phyloP scores from a whole-genome alignment of 1,140 invertebrate species.

The Heliothis virescens region DNA sequence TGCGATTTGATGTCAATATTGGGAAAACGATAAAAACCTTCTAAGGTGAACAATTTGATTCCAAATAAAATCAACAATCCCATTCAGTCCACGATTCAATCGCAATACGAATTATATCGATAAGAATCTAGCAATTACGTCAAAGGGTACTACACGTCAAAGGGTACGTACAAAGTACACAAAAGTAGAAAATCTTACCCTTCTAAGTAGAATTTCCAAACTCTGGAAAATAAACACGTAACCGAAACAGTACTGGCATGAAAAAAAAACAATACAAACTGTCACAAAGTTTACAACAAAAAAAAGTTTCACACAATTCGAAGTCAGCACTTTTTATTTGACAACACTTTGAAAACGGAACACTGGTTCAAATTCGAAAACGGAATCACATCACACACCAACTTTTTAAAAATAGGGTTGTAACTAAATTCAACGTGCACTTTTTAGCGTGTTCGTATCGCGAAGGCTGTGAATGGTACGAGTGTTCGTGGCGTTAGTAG shows the following conservation, averaged over 20 bases:
- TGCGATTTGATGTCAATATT: conserved; percentile 61
- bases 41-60: conserved; percentile 50
- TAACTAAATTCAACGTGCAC: conserved; percentile 33
- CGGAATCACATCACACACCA: conserved; percentile 40
- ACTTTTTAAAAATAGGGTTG: conserved; percentile 42
- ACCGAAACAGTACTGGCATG: conserved; percentile 36
- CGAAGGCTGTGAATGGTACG: conserved; percentile 56
- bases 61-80: conserved; percentile 54
- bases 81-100: conserved; percentile 43
- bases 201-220: conserved; percentile 19
- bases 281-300: conserved; percentile 45
- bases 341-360: conserved; percentile 42
- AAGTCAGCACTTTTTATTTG: conserved; percentile 42
- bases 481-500: conserved; percentile 66
- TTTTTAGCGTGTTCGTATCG: conserved; percentile 45
- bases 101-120: conserved; percentile 40
- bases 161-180: conserved; percentile 17
- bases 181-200: conserved; percentile 33
- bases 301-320: conserved; percentile 40
- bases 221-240: conserved; percentile 25
- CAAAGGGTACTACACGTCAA: neutral
- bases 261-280: conserved; percentile 37
- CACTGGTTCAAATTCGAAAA: conserved; percentile 11
- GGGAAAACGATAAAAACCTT: conserved; percentile 62
- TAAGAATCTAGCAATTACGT: conserved; percentile 5